Percentiles rank a stretch among this genome's conserved stretches.
Conservation (phyloP, 2,797 vertebrate genomes). For the Acropternis orthonyx region DNA sequence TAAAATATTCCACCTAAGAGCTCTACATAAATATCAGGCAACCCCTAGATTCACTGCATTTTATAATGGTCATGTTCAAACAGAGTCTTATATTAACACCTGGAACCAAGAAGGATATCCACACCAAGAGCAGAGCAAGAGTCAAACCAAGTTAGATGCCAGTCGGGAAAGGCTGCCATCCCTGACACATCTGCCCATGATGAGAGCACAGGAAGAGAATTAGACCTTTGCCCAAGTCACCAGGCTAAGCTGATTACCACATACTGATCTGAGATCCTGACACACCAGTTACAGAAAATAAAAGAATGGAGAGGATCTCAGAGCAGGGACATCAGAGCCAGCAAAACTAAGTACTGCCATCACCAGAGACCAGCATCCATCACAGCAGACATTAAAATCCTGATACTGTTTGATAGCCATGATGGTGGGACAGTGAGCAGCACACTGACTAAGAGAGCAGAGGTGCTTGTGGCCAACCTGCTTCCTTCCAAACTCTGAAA, state of each 20-base stretch:
- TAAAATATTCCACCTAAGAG: neutral
- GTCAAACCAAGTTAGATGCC: neutral
- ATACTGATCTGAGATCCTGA: neutral
- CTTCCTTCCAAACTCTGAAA: neutral
- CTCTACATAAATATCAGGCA: neutral
- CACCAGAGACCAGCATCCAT: neutral
- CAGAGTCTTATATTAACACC: neutral
- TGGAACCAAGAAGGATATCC: neutral
- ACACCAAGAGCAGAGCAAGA: neutral
- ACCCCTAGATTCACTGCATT: neutral
- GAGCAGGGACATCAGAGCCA: neutral
- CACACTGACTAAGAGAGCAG: neutral
- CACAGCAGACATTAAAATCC: accelerated
- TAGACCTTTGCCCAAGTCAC: neutral
- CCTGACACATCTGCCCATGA: accelerated
- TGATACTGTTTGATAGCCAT: accelerated
- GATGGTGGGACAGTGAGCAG: accelerated
- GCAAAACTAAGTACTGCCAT: neutral
- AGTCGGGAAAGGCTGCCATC: neutral
- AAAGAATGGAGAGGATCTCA: neutral
- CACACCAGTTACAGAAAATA: neutral
- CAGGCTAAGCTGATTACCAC: neutral
- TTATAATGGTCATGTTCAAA: neutral
- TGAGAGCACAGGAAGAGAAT: neutral
- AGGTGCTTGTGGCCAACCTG: neutral